These are phyloP conservation scores for Hypselothyrea guttata DNA, from an alignment of 2,888 invertebrate genomes.

Conservation along the genomic window DNA sequence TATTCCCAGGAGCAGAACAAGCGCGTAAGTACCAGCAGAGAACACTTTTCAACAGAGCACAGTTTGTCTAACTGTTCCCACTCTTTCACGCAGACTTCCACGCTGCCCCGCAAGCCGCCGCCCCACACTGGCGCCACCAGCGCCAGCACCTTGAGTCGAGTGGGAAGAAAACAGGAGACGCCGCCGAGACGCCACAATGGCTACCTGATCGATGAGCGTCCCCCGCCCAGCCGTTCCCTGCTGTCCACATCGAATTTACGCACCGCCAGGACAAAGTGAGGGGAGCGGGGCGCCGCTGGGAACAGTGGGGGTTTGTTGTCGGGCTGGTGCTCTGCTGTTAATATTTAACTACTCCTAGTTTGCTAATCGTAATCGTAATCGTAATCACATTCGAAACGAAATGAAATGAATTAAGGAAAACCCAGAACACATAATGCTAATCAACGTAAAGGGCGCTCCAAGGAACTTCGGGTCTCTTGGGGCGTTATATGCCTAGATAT, in stretches of 20 bases:
- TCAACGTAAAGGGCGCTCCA: constrained; percentile 29
- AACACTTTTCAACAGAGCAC: too few species aligned
- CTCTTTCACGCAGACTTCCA: constrained; percentile 62
- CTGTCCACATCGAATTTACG: constrained; percentile 79
- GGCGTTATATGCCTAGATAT: constrained; percentile 21
- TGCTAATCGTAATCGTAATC: constrained; percentile 45
- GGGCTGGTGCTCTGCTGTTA: constrained; percentile 51
- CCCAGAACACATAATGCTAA: constrained; percentile 56
- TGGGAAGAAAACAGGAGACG: constrained; percentile 71
- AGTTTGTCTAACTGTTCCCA: too few species aligned
- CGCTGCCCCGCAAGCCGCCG: constrained; percentile 79
- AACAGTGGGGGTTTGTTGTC: background rate
- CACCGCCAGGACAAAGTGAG: constrained; percentile 62
- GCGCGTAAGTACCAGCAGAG: constrained; percentile 75
- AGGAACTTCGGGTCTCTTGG: too few species aligned
- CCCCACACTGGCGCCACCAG: constrained; percentile 67
- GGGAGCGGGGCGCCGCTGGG: background rate
- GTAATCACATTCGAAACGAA: constrained; percentile 42
- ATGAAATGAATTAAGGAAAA: too few species aligned
- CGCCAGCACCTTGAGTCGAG: constrained; percentile 74
- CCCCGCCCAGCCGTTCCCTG: constrained; percentile 76
- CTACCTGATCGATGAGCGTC: constrained; percentile 77
- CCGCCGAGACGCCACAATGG: constrained; percentile 63
- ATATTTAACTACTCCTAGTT: constrained; percentile 46
- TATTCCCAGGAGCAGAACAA: constrained; percentile 86